Evolutionary conservation across 2,888 invertebrate species (phyloP).

Genomic region (Pilophorus perplexus): DNA sequence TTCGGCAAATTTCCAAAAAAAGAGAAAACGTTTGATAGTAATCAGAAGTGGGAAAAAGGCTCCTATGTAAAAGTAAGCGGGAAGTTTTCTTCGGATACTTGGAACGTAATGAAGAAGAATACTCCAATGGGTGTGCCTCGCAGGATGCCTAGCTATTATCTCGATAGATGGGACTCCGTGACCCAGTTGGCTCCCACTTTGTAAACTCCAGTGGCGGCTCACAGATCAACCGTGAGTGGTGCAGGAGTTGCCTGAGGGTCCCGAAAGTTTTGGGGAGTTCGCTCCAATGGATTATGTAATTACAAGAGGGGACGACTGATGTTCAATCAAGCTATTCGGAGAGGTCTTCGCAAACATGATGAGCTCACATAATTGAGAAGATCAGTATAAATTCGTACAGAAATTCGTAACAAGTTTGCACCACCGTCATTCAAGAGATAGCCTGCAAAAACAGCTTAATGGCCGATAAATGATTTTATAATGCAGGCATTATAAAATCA

Average conservation of each 20-base stretch:
- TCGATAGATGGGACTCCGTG: background rate
- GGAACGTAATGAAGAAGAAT: constrained; percentile 7
- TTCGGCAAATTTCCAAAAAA: constrained; percentile 27
- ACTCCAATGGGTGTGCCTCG: background rate
- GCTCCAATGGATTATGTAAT: no score
- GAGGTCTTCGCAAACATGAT: no score
- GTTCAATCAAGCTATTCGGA: no score
- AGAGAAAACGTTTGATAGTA: background rate
- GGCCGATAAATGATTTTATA: no score
- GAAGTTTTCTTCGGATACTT: constrained; percentile 6
- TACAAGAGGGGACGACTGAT: no score
- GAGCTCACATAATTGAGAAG: no score
- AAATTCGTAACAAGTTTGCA: no score
- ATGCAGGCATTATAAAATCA: no score
- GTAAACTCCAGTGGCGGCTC: background rate
- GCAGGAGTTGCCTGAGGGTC: background rate
- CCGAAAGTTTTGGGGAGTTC: background rate
- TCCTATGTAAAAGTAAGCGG: background rate
- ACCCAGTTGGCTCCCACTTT: background rate
- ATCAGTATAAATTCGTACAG: no score
- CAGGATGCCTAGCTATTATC: background rate
- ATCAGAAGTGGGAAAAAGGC: background rate
- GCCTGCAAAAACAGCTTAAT: no score
- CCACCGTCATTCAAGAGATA: no score
- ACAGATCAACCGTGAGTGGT: background rate